Base-by-base conservation (phyloP, 2,797 vertebrate species). In the Alfaro cultratus region DNA sequence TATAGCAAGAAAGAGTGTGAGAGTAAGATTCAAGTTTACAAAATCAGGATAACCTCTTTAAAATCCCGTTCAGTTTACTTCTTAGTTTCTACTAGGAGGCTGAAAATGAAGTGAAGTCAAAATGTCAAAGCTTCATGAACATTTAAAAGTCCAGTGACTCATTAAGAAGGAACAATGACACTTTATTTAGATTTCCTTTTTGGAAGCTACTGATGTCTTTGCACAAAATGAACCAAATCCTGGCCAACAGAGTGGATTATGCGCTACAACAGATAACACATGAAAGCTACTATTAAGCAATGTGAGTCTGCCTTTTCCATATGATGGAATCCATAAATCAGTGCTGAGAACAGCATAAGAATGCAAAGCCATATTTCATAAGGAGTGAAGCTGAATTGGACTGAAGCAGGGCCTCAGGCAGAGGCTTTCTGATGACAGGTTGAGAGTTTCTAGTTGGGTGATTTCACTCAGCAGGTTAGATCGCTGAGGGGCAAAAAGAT, bases 121-220 rank as follows among this genome's bases (percentile, higher is more conserved):
- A 80, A 85, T 41, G 13, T 84, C 45, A 41, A 29, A 70, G 31
- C 57, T 64, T 49, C 57, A 39, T 51, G 73, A 80, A 75, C 83
- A 43, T 9, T 16, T 72, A 0, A 85, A 83, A 76, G 83, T 88
- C 77, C 82, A 85, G 83, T n/a, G 45, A 13, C 73, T 83, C 47
- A 41, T 76, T 41, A 73, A 29, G 74, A 64, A 64, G 62, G 7
- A 64, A 57, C 34, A 18, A 71, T 45, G 57, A 77, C 71, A 71
- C 79, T 70, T 74, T 31, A 36, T 72, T 75, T 80, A 43, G 43
- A 76, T 75, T 47, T 60, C 6, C 72, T 51, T 49, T 73, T 18
- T 5, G 34, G 55, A 49, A 64, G 64, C 36, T 68, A 26, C 36
- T 68, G 31, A 71, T 74, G 62, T 76, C 26, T 55, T 75, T 74